Evolutionary conservation across 2,888 invertebrate genomes (phyloP).

Genomic region (Polydrusus pterygomalis): DNA sequence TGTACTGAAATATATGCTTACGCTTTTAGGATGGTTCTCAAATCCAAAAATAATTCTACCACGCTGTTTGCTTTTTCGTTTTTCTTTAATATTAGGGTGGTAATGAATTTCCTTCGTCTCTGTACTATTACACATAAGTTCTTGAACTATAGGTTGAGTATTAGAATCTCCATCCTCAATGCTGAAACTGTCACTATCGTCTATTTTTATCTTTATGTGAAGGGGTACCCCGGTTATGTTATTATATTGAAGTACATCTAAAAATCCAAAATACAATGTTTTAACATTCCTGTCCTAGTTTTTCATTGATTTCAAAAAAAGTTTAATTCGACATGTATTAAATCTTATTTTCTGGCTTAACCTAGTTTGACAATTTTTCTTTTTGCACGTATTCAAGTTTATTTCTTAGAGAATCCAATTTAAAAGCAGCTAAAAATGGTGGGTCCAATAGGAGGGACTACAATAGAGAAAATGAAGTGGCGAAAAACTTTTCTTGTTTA

Average conservation of each 20-base stretch:
- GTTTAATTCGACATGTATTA: too few relatives aligned
- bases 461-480: too few relatives aligned
- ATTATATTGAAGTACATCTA: conserved; percentile 75
- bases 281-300: too few relatives aligned
- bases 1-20: conserved; percentile 57
- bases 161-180: conserved; percentile 61
- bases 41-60: conserved; percentile 68
- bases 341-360: too few relatives aligned
- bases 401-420: too few relatives aligned
- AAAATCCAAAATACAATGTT: too few relatives aligned
- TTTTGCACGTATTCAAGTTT: too few relatives aligned
- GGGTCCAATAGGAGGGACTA: too few relatives aligned
- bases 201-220: conserved; percentile 50
- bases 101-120: conserved; percentile 54
- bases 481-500: too few relatives aligned
- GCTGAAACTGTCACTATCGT: conserved; percentile 54
- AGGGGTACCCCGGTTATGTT: conserved; percentile 74
- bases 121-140: neutral
- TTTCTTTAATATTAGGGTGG: conserved; percentile 59
- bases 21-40: conserved; percentile 70
- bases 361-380: too few relatives aligned
- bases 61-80: conserved; percentile 60
- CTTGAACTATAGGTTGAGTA: neutral
- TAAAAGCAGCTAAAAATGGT: too few relatives aligned
- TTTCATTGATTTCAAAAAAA: too few relatives aligned